Evolutionary conservation across 2,797 vertebrate species (phyloP), one percentile per base, ranked within the genome.

Genomic region (Scarus forsteni): DNA sequence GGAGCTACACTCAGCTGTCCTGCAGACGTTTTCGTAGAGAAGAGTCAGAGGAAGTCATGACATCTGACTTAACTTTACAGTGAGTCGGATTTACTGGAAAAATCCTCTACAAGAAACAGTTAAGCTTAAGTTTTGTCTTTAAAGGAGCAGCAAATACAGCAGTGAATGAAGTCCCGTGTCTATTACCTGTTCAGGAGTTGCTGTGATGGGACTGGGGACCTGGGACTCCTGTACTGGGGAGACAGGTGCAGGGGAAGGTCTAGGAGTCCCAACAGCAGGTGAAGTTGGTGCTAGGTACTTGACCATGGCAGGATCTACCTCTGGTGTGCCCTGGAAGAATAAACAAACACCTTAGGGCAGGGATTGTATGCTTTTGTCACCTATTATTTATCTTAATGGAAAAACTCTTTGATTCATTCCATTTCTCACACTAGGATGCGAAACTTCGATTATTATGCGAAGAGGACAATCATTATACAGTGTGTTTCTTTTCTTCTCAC

Each of bases 301-400:
- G 77, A 95, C 92, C 72, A 94, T 88, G 14, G 96, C 97, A n/a
- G 98, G 97, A 92, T 99, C 98, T 53, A 98, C 95, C 89, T 99
- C 98, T 9, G 98, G 97, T 62, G 97, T 94, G 0, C 96, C 97
- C 98, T 99, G 88, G 50, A 12, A 50, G 11, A 19, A 18, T 16
- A 52, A 50, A 57, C 0, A 27, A 6, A 59, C 0, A 35, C 27
- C 3, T 3, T 13, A 2, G 5, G 0, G 38, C 38, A 7, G 38
- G 38, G 9, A 27, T 27, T 27, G 27, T 27, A 27, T 27, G 27
- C 27, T 4, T 27, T 27, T 27, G 27, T 27, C 27, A 27, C 27
- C 27, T 27, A 27, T 27, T 27, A 27, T 27, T 27, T 27, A 27
- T 27, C 27, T 27, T 2, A 27, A 27, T 27, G 4, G 27, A 27